Base-by-base conservation (phyloP, 2,797 vertebrate genomes). In the Sphaeramia orbicularis region DNA sequence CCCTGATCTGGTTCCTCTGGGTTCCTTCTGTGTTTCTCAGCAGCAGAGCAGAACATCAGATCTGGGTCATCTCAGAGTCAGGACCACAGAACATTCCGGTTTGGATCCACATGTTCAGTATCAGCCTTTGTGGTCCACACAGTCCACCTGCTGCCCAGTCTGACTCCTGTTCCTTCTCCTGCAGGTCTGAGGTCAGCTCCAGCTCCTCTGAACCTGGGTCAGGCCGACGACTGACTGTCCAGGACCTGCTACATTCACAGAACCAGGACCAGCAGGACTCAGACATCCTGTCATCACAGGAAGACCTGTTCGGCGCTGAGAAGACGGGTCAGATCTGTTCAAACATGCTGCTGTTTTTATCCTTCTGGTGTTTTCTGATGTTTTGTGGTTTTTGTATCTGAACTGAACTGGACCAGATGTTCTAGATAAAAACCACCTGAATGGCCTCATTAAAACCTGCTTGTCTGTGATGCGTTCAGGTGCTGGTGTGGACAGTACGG, bases 261-360 rank as follows among this genome's bases (percentile, higher is more conserved):
- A 88, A 66, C 49, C 58, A 48, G 50, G 84, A 90, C 43, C 86
- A 74, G 1, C 76, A 91, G 54, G 92, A 93, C 49, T 71, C 61
- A 3, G 93, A 95, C 72, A 56, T 96, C 43, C 77, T 93, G 54
- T 97, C 96, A 48, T 96, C 94, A 14, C 97, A 99, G 81, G 94
- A 98, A 59, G 98, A 99, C 71, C 78, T 98, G 88, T 98, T 98
- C 79, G 94, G 96, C 0, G 86, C 91, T 15, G 94, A 91, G 53
- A 92, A 84, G 61, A 85, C 85, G 40, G 91, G 94, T 95, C 35
- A 8, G 36, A 50, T n/a, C n/a, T n/a, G n/a, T n/a, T n/a, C 48
- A n/a, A 13, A 4, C 24, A 4, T 24, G 2, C n/a, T n/a, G n/a
- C n/a, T n/a, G n/a, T n/a, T n/a, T n/a, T n/a, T n/a, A n/a, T n/a